Evolutionary conservation across 2,113 vertebrate species (phyloP), one percentile per base, ranked within the genome.

Genomic region (Misgurnus anguillicaudatus): DNA sequence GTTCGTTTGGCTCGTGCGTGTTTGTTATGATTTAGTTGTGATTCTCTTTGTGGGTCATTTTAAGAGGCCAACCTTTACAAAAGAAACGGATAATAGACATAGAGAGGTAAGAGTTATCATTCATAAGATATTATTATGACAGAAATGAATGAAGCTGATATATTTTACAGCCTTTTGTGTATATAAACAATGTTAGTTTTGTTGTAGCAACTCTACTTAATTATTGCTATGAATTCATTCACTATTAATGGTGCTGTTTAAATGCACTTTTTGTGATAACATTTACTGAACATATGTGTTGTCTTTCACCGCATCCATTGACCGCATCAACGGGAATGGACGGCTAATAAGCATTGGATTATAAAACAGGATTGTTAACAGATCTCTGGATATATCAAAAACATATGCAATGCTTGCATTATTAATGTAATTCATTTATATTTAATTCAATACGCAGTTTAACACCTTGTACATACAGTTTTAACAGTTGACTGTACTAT

Each of bases 1-100:
- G 16, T 51, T 3, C 3, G 11, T 14, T 72, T 38, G 19, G 41
- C 24, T 31, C 41, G 31, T 61, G 58, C n/a, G 9, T 63, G 36
- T 75, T 42, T 60, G 55, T 48, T 61, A 60, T 57, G 69, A 74
- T 75, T 60, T 21, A 17, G 24, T 75, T 16, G 9, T n/a, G 31
- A 53, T 19, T 71, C 10, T 53, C 68, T 39, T 57, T 5, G 11
- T 39, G 31, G 51, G 68, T 57, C 68, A 57, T 17, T 55, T 39
- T 71, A 3, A 71, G 53, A 19, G 14, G n/a, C 6, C n/a, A 19
- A 57, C n/a, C 17, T 19, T n/a, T 9, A 31, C 24, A 11, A 57
- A 39, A 39, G 38, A 53, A 31, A 9, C 31, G 21, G 14, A 53
- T 69, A 10, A 10, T 21, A 21, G 21, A 55, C 8, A 53, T 10